phyloP scores from a whole-genome alignment of 2,888 invertebrate species.

The Clistopyga incitator region DNA sequence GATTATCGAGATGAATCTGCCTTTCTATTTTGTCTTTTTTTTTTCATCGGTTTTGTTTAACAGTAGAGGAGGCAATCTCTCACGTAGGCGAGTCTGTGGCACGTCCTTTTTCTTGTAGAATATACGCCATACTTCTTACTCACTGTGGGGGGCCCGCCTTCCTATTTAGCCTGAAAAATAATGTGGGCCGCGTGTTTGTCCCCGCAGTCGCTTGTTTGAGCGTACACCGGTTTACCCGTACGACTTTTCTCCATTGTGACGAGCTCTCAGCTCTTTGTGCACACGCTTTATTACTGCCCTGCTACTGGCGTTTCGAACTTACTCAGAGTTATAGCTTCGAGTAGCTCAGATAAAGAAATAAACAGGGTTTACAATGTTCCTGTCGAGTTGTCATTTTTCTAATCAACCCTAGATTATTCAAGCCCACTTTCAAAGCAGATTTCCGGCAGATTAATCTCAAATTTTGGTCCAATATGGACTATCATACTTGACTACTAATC shows the following conservation, averaged over 20 bases:
- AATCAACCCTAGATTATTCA: no score
- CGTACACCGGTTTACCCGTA: conserved; percentile 12
- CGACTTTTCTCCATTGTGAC: conserved; percentile 14
- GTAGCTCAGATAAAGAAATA: neutral
- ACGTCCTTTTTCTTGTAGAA: conserved; percentile 4
- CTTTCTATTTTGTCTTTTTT: neutral
- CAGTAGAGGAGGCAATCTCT: neutral
- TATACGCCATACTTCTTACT: neutral
- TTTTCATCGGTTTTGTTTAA: neutral
- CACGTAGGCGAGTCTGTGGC: neutral
- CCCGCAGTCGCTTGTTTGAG: neutral
- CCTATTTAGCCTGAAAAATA: conserved; percentile 19
- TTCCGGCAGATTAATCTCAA: no score
- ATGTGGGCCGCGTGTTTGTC: conserved; percentile 22
- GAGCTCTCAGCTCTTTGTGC: neutral
- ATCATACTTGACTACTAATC: no score
- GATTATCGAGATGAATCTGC: neutral
- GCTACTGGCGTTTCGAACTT: neutral
- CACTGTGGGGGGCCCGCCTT: conserved; percentile 28
- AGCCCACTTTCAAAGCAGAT: no score
- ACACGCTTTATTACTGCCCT: neutral
- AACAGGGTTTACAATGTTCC: no score
- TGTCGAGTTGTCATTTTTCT: no score
- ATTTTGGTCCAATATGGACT: no score
- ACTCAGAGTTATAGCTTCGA: neutral